Percentiles rank a stretch among this genome's conserved stretches.
These are phyloP conservation scores for Mesoclemmys tuberculata DNA, from an alignment of 2,113 vertebrate species.

Conservation along the genomic window DNA sequence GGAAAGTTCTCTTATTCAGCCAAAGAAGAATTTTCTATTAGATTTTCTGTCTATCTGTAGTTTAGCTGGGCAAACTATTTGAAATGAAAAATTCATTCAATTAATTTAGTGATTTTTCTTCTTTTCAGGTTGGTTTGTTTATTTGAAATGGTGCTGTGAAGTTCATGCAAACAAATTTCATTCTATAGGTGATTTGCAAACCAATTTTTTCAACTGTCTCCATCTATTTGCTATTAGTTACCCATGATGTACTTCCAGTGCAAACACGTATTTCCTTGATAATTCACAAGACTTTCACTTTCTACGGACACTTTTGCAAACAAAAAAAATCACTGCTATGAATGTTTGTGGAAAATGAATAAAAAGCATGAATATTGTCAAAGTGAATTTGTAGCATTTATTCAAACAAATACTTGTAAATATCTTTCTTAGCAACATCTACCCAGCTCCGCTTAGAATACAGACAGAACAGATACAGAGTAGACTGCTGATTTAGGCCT, in stretches of 20 bases:
- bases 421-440: not conserved
- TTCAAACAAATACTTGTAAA: not conserved
- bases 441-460: rapidly evolving
- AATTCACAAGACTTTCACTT: not conserved
- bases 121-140: slow-evolving; percentile 55
- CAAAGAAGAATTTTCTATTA: not conserved
- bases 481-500: not conserved
- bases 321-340: not conserved
- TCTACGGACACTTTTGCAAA: not conserved
- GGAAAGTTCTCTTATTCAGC: not conserved
- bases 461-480: not conserved
- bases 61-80: not conserved
- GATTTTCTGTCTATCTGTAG: slow-evolving; percentile 4
- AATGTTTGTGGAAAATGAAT: not conserved
- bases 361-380: not conserved
- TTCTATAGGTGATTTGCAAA: not conserved
- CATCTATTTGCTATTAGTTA: too few relatives aligned
- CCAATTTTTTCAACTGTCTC: not conserved
- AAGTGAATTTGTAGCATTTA: not conserved
- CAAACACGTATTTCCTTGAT: not conserved
- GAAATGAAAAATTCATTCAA: slow-evolving; percentile 60
- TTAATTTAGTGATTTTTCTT: slow-evolving; percentile 47
- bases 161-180: not conserved
- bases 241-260: not conserved
- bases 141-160: slow-evolving; percentile 19